phyloP scores from a whole-genome alignment of 35 echinoderm and acorn worm species.

The Apostichopus parvimensis region DNA sequence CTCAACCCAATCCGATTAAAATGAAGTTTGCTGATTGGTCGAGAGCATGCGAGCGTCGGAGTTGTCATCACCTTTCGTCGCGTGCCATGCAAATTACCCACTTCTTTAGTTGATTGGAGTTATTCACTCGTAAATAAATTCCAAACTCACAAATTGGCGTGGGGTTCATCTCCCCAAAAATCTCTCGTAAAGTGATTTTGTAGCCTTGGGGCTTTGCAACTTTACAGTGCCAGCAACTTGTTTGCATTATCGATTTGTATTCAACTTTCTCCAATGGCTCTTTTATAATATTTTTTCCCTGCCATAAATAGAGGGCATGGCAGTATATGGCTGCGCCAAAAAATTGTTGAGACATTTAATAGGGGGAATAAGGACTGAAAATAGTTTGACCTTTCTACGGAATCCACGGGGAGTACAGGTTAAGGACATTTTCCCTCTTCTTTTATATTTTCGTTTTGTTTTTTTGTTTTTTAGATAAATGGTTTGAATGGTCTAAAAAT shows the following conservation, averaged over 20 bases:
- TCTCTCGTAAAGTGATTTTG: conserved; percentile 52
- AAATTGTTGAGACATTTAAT: not conserved
- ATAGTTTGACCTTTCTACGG: conserved; percentile 10
- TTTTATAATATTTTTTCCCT: conserved; percentile 44
- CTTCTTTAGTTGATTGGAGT: conserved; percentile 54
- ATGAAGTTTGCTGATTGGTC: conserved; percentile 1
- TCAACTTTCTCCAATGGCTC: conserved; percentile 6
- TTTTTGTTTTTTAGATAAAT: not conserved
- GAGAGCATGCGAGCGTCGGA: conserved; percentile 24
- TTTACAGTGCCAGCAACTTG: conserved; percentile 26
- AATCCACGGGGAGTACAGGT: conserved; percentile 27
- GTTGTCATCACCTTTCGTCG: conserved; percentile 49
- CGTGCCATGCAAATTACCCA: conserved; percentile 61
- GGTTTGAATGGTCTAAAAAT: no score
- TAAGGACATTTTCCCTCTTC: not conserved
- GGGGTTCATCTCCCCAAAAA: conserved; percentile 41
- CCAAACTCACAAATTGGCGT: conserved; percentile 53
- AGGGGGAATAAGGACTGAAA: no score
- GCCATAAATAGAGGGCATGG: conserved; percentile 7
- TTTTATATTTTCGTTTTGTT: not conserved
- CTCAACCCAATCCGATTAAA: not conserved
- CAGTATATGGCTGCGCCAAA: not conserved
- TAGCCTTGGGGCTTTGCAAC: conserved; percentile 60
- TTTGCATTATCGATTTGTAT: conserved; percentile 60
- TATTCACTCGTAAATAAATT: conserved; percentile 58